Percentiles rank a stretch among this genome's conserved stretches.
phyloP scores from a whole-genome alignment of 2,113 vertebrate genomes.

The Engystomops pustulosus region DNA sequence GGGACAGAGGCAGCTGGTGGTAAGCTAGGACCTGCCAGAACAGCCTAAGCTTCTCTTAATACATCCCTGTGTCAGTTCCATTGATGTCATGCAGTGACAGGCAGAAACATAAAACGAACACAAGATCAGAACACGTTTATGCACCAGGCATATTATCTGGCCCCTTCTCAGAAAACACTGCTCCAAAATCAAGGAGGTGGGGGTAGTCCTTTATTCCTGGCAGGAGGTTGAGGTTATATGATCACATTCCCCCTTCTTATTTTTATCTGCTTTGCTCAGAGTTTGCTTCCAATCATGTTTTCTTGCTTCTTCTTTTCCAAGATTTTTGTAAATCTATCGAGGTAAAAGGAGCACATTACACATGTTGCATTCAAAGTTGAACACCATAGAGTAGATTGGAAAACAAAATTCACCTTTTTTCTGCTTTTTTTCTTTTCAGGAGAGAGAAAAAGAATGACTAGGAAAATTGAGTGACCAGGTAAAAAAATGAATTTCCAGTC shows the following conservation, averaged over 20 bases:
- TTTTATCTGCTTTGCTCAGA: constrained; percentile 45
- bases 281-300: constrained; percentile 41
- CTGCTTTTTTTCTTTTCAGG: background rate
- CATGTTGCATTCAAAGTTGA: constrained; percentile 62
- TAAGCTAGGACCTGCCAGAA: constrained; percentile 53
- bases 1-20: constrained; percentile 50
- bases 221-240: constrained; percentile 68
- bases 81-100: constrained; percentile 59
- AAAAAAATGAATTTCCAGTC: constrained; percentile 4
- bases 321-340: constrained; percentile 51
- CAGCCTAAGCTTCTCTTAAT: constrained; percentile 55
- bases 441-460: constrained; percentile 13
- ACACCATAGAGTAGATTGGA: background rate
- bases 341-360: constrained; percentile 51
- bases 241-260: constrained; percentile 62
- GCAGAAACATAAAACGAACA: constrained; percentile 54
- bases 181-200: constrained; percentile 63
- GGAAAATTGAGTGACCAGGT: constrained; percentile 47
- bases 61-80: constrained; percentile 59
- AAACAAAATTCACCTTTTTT: constrained; percentile 18
- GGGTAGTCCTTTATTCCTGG: constrained; percentile 70
- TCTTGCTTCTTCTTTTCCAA: constrained; percentile 2
- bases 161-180: constrained; percentile 31
- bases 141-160: constrained; percentile 45
- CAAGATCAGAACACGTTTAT: constrained; percentile 64